A percentile compares a stretch with the other conserved stretches of the same genome.
Conservation (phyloP, 2,797 vertebrate species). For the Cygnus olor region DNA sequence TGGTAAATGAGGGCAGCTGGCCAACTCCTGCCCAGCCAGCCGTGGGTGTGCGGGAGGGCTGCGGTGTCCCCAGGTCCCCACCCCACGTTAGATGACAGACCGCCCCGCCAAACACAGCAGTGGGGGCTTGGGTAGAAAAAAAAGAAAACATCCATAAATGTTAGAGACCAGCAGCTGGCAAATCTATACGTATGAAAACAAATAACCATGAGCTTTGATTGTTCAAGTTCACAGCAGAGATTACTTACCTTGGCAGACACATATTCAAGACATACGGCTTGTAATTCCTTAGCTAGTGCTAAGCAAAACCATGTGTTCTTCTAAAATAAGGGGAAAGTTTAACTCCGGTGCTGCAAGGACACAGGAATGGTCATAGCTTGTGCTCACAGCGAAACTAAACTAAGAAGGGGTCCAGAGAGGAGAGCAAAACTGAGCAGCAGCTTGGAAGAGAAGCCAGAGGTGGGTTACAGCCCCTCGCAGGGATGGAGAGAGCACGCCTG, state of each 20-base stretch:
- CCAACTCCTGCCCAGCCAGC: neutral
- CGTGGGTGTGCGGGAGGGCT: neutral
- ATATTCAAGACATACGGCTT: constrained; percentile 38
- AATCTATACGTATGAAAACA: constrained; percentile 72
- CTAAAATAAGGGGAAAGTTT: constrained; percentile 53
- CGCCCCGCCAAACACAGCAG: neutral
- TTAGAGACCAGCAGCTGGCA: constrained; percentile 63
- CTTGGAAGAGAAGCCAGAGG: neutral
- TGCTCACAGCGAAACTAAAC: neutral
- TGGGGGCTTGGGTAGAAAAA: constrained; percentile 15
- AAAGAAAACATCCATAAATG: constrained; percentile 52
- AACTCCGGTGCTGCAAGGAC: neutral
- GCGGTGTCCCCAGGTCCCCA: neutral
- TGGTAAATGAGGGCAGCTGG: neutral
- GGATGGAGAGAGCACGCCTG: neutral
- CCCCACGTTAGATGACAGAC: neutral
- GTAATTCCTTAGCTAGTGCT: constrained; percentile 53
- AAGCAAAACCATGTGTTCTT: constrained; percentile 72
- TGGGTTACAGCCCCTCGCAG: neutral
- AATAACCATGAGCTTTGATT: constrained; percentile 50
- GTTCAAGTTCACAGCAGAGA: constrained; percentile 58
- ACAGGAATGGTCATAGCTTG: neutral
- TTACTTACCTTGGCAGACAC: constrained; percentile 75
- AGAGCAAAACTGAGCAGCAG: neutral
- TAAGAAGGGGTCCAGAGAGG: neutral